A percentile compares a stretch with the other conserved stretches of the same genome.
Conservation (phyloP, 2,113 vertebrate species). For the Gopherus evgoodei region DNA sequence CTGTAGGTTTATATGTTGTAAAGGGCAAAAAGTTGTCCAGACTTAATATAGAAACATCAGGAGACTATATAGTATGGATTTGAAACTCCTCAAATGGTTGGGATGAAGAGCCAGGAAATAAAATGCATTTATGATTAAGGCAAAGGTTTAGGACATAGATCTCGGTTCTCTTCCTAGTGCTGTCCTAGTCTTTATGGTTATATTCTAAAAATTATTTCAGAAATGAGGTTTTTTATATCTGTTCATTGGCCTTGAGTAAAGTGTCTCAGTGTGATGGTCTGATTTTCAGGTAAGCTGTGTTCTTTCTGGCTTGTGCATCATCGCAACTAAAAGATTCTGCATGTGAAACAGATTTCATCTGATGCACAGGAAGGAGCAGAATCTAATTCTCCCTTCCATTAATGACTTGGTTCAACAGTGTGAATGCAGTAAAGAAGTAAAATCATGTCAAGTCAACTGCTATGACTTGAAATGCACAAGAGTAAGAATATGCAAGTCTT, state of each 20-base stretch:
- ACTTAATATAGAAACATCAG: background rate
- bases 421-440: background rate
- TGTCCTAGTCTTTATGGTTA: background rate
- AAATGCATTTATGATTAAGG: background rate
- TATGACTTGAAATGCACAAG: background rate
- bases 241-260: too few species aligned
- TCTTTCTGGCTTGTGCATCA: background rate
- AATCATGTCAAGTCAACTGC: background rate
- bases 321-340: background rate
- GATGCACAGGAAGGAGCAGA: background rate
- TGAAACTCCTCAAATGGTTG: background rate
- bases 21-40: rapidly evolving
- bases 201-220: too few species aligned
- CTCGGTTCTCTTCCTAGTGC: background rate
- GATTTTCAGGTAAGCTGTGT: background rate
- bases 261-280: background rate
- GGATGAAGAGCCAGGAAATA: background rate
- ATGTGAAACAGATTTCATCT: background rate
- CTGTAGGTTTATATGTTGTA: background rate
- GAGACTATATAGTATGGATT: rapidly evolving
- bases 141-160: background rate
- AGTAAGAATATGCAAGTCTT: background rate
- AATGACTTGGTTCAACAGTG: background rate
- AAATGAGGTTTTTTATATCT: too few species aligned
- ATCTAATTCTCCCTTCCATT: background rate